Base-by-base conservation (phyloP, 2,888 invertebrate genomes). In the Melieria omissa region DNA sequence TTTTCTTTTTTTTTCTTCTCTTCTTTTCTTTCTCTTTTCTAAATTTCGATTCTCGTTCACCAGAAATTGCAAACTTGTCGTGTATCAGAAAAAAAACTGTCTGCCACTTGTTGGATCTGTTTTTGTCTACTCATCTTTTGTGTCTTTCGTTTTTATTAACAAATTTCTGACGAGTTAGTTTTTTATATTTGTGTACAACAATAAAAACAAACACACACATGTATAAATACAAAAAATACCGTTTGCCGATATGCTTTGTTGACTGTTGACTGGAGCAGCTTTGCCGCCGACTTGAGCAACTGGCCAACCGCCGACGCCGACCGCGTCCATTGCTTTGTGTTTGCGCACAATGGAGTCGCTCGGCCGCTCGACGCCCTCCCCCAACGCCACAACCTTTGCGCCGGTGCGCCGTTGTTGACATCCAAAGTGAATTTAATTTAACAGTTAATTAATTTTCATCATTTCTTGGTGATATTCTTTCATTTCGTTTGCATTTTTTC, bases 371-470 rank as follows among this genome's bases (percentile, higher is more conserved):
- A 3, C 29, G 29, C 29, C 29, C 29, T 29, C 29, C 29, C 29
- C 29, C 29, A 29, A 3, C 29, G 29, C 29, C 29, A 29, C 29
- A 29, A 29, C 29, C 29, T 29, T 29, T 29, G 29, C 47, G 6
- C 42, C 58, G 66, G 42, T 41, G 14, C 14, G 14, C 52, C 62
- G 29, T 52, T 74, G 68, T 73, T 65, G 68, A 75, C 72, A 74
- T 67, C 62, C 72, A 81, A 75, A 75, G 75, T 76, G 75, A 77
- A 81, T 82, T 83, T 80, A 77, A 82, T 82, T 83, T 78, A 74
- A 78, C 78, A 79, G 80, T 80, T 83, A 83, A 83, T 83, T 82
- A 80, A 81, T 80, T 81, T 81, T 82, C 72, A 55, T 73, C 72
- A 64, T 70, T 75, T 67, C 62, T 73, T 73, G 69, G 54, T 61